These are phyloP conservation scores for Talpa occidentalis DNA, from an alignment of 2,113 vertebrate species.

Conservation along the genomic window DNA sequence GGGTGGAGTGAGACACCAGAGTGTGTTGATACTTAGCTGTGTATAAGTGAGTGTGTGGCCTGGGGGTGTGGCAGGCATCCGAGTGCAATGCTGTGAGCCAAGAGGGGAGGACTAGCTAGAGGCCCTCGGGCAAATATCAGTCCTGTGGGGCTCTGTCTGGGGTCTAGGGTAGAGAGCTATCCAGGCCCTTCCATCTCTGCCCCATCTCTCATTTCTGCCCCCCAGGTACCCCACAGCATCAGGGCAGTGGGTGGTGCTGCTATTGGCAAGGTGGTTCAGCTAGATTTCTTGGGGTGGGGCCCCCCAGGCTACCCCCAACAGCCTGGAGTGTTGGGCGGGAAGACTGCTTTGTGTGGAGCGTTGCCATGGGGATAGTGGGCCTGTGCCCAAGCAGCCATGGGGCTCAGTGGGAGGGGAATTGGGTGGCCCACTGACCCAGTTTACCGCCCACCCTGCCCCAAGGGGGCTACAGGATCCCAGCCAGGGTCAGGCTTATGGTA, in stretches of 20 bases:
- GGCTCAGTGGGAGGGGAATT: conserved; percentile 38
- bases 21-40: neutral
- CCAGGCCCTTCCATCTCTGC: conserved; percentile 64
- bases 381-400: conserved; percentile 41
- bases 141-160: neutral
- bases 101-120: neutral
- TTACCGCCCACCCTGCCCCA: neutral
- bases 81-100: neutral
- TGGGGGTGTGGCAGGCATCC: neutral
- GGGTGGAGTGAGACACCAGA: conserved; percentile 35
- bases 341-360: conserved; percentile 72
- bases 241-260: neutral
- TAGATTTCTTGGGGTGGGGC: conserved; percentile 62
- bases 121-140: neutral
- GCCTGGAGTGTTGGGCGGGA: conserved; percentile 26
- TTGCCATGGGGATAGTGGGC: conserved; percentile 69
- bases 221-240: conserved; percentile 4
- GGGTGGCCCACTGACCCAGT: conserved; percentile 72
- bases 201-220: conserved; percentile 57
- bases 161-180: conserved; percentile 33
- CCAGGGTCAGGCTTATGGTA: neutral
- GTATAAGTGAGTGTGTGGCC: conserved; percentile 28
- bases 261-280: conserved; percentile 38
- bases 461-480: neutral
- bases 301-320: neutral